phyloP scores from a whole-genome alignment of 2,113 vertebrate genomes.

The Psittacula cyanocephala region DNA sequence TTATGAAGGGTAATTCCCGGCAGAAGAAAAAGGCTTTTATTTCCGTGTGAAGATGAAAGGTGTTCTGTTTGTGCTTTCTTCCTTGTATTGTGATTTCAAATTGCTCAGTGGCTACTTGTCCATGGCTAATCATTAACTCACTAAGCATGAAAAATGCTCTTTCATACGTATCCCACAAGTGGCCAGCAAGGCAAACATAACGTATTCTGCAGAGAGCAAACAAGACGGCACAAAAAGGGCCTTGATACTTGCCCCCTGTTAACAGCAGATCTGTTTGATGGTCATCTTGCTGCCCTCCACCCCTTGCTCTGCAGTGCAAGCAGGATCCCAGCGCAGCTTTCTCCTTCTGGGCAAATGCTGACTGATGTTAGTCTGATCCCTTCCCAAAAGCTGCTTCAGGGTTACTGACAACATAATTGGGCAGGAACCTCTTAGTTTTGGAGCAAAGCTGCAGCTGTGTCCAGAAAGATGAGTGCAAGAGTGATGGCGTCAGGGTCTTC shows the following conservation, averaged over 20 bases:
- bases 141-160: constrained; percentile 34
- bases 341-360: neutral
- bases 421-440: neutral
- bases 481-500: neutral
- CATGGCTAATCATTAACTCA: constrained; percentile 43
- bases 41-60: constrained; percentile 63
- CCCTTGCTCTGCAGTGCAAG: neutral
- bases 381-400: neutral
- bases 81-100: constrained; percentile 17
- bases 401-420: rapidly evolving
- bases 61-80: constrained; percentile 38
- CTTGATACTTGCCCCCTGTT: constrained; percentile 1
- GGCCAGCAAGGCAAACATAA: constrained; percentile 22
- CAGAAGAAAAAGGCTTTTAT: neutral
- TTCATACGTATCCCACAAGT: neutral
- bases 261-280: neutral
- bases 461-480: neutral
- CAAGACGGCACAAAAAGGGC: neutral
- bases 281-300: neutral
- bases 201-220: constrained; percentile 13
- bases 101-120: constrained; percentile 20
- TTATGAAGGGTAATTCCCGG: constrained; percentile 61
- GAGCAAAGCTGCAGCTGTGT: neutral
- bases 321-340: neutral
- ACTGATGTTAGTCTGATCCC: neutral